Conservation (phyloP, 2,113 vertebrate species). For the Phylloscopus trochilus region DNA sequence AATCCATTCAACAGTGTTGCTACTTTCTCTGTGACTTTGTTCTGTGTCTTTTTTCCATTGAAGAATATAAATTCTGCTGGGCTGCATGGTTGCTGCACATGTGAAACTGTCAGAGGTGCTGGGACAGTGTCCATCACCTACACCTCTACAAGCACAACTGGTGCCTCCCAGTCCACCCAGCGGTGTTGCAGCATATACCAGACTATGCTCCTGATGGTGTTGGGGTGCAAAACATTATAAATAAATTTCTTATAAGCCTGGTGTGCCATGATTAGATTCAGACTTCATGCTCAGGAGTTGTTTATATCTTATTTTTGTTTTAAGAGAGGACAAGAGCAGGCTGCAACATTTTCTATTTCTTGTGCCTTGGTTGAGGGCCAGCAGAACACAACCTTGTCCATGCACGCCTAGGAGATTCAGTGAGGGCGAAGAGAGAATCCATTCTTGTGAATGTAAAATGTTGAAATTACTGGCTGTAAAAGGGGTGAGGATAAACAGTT, state of each 20-base stretch:
- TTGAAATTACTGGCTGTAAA: background rate
- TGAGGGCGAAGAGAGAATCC: background rate
- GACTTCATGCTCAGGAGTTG: background rate
- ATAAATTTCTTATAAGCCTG: background rate
- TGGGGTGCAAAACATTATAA: background rate
- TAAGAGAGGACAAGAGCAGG: background rate
- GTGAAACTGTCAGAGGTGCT: background rate
- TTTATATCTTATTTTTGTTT: background rate
- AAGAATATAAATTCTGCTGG: background rate
- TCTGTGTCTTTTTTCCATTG: background rate
- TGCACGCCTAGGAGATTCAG: background rate
- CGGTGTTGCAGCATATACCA: background rate
- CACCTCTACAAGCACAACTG: background rate
- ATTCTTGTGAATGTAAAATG: background rate
- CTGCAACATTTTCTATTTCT: background rate
- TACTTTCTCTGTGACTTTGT: background rate
- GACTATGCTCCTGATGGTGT: background rate
- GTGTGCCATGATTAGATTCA: background rate
- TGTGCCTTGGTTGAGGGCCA: background rate
- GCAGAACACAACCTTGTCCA: background rate
- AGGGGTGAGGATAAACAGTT: background rate
- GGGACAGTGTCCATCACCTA: background rate
- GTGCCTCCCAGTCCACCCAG: background rate
- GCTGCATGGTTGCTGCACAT: rapidly evolving
- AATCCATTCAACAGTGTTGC: background rate